Percentiles rank a stretch among this genome's conserved stretches.
Conservation (phyloP, 2,113 vertebrate species). For the Chauna torquata region DNA sequence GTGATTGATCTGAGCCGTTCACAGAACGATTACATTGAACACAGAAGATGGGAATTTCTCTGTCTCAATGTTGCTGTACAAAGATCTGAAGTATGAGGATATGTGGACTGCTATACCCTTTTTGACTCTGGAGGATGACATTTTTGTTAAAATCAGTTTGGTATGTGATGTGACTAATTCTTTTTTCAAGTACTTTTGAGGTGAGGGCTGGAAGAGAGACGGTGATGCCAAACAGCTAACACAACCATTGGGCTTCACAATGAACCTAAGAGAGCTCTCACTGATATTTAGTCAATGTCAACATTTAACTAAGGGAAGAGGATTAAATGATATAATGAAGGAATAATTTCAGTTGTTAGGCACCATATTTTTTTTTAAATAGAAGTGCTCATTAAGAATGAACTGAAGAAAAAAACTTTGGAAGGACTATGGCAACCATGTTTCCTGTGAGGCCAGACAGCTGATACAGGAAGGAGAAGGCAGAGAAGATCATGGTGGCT, state of each 20-base stretch:
- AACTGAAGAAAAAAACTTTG: background rate
- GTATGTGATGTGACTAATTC: slow-evolving; percentile 12
- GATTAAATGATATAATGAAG: background rate
- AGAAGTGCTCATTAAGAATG: background rate
- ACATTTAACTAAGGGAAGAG: background rate
- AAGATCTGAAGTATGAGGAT: slow-evolving; percentile 77
- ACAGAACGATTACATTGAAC: slow-evolving; percentile 78
- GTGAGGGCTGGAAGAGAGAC: background rate
- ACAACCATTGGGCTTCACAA: background rate
- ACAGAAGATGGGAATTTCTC: slow-evolving; percentile 83
- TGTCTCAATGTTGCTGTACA: slow-evolving; percentile 77
- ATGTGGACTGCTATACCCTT: slow-evolving; percentile 76
- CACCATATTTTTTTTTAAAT: background rate
- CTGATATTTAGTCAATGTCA: background rate
- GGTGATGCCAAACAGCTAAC: background rate
- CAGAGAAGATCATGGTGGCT: background rate
- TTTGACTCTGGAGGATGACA: slow-evolving; percentile 76
- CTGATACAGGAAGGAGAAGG: background rate
- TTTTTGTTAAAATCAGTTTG: slow-evolving; percentile 82
- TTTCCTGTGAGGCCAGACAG: background rate
- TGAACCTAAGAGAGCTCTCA: background rate
- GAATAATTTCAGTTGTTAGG: background rate
- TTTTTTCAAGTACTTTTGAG: background rate
- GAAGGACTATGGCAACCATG: background rate
- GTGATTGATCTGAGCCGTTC: background rate